These are phyloP conservation scores for Diorhabda sublineata DNA, from an alignment of 1,140 invertebrate genomes.

Conservation along the genomic window DNA sequence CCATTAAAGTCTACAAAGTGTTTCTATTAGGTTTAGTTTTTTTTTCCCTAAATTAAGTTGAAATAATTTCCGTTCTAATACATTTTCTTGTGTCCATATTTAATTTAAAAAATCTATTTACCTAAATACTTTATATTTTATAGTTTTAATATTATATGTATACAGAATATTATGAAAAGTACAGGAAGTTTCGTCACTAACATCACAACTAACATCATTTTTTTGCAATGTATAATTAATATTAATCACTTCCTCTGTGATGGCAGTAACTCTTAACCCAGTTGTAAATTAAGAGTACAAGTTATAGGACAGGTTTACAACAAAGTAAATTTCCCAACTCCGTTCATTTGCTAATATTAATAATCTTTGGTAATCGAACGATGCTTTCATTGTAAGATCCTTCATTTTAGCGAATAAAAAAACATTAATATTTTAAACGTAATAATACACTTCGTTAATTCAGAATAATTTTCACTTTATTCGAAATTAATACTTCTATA, in stretches of 20 bases:
- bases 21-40: no score
- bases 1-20: no score
- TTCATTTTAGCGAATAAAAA: background rate
- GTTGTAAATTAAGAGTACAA: background rate
- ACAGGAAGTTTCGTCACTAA: background rate
- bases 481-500: no score
- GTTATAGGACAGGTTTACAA: background rate
- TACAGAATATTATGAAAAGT: background rate
- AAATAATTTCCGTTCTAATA: no score
- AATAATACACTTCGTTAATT: no score
- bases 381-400: background rate
- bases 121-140: background rate
- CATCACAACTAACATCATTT: background rate
- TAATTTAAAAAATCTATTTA: no score
- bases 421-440: no score
- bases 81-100: no score
- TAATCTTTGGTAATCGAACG: background rate
- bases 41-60: no score
- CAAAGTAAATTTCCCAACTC: slow-evolving; percentile 1
- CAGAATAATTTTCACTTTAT: no score
- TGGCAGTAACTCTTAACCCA: background rate
- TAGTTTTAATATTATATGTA: background rate
- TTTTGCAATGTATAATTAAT: background rate
- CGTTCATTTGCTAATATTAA: background rate
- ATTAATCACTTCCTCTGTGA: background rate